Evolutionary conservation across 1,140 invertebrate genomes (phyloP).

Genomic region (Brachionus calyciflorus): DNA sequence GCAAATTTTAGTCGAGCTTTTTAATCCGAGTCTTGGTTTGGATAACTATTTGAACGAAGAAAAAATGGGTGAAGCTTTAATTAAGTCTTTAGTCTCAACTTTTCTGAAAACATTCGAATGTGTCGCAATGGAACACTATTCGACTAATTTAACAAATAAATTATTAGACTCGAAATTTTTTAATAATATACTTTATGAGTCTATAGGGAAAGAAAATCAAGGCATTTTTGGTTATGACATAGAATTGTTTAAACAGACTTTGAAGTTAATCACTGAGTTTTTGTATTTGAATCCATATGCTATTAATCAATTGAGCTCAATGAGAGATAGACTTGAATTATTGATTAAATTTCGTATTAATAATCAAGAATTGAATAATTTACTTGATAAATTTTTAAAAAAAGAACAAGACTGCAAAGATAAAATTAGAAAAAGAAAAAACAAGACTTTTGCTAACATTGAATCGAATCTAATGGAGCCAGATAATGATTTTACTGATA

Average conservation of each 20-base stretch:
- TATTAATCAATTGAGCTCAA: background rate
- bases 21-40: background rate
- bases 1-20: background rate
- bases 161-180: constrained; percentile 3
- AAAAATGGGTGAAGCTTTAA: background rate
- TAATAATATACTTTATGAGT: background rate
- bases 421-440: background rate
- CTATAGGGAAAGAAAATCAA: background rate
- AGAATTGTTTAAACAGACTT: background rate
- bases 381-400: background rate
- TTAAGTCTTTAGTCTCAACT: background rate
- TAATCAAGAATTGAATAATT: background rate
- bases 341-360: background rate
- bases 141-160: background rate
- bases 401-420: background rate
- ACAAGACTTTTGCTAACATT: constrained; percentile 1
- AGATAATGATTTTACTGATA: constrained; percentile 54
- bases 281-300: background rate
- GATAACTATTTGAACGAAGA: background rate
- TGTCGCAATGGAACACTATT: background rate
- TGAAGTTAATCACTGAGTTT: background rate
- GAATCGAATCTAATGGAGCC: background rate
- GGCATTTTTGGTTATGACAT: background rate
- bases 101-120: background rate
- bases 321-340: constrained; percentile 28